phyloP scores from a whole-genome alignment of 2,888 invertebrate species.

The Didymodactylos carnosus region DNA sequence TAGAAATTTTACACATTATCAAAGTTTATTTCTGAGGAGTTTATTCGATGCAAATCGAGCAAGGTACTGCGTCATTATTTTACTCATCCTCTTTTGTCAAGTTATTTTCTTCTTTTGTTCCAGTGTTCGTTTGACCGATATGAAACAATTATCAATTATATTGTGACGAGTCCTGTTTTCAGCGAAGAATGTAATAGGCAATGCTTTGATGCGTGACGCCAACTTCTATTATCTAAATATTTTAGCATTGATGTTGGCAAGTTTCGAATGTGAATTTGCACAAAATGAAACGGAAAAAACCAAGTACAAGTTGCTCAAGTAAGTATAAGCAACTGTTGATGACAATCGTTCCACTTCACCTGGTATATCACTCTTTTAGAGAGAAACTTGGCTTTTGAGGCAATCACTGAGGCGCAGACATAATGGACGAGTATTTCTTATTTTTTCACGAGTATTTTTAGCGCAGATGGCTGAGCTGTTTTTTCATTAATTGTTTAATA shows the following conservation, averaged over 20 bases:
- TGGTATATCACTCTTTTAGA: not conserved
- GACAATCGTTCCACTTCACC: not conserved
- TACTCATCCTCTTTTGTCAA: not conserved
- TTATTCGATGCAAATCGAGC: not conserved
- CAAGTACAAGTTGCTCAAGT: not conserved
- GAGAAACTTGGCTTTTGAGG: not conserved
- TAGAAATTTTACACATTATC: not conserved
- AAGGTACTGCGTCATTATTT: too few species aligned
- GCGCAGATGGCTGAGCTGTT: too few species aligned
- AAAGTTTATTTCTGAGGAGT: not conserved
- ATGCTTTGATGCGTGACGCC: not conserved
- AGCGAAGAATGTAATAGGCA: constrained; percentile 1
- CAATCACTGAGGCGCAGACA: too few species aligned
- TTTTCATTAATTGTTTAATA: too few species aligned
- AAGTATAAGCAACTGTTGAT: not conserved
- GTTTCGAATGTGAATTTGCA: not conserved
- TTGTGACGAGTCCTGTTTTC: not conserved
- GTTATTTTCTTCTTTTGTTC: not conserved
- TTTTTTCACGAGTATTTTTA: too few species aligned
- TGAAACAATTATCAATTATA: not conserved
- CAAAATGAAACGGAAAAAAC: not conserved
- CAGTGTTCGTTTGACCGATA: not conserved
- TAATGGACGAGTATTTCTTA: too few species aligned
- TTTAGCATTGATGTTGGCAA: not conserved
- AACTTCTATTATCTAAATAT: not conserved